Base-by-base conservation (phyloP, 2,797 vertebrate species). In the Chelon auratus region DNA sequence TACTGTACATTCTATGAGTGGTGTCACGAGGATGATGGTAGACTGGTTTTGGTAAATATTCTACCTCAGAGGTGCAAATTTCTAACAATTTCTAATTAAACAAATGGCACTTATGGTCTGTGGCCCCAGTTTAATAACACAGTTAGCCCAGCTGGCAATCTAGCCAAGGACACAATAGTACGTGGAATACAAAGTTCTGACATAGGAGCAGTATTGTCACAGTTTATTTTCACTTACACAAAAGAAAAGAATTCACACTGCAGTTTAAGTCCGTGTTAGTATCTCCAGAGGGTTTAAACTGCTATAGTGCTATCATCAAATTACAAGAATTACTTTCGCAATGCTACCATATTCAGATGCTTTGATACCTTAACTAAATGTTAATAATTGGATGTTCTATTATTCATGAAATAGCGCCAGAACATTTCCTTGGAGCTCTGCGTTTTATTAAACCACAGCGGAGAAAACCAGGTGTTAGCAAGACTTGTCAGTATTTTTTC, bases 401-500 rank as follows among this genome's bases (percentile, higher is more conserved):
- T 91, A 92, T 93, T 92, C 76, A 93, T 85, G 30, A 33, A 76
- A 82, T 36, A 72, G 75, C 64, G 30, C 30, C 8, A 62, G 73
- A 85, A 62, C 65, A 87, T 88, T 87, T 89, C 70, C 85, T 90
- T 80, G 57, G 83, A 89, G 62, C 76, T 68, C 77, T 68, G 62
- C 62, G 70, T 89, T 91, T 88, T 65, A 84, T 87, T 80, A 86
- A 89, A 89, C 76, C 72, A 89, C 87, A 89, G 86, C 82, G 70
- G 74, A 72, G 80, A 68, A 20, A 65, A 77, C 30, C n/a, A 68
- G 33, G 59, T 59, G 72, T 79, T 78, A 55, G 75, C 66, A 80
- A 89, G 83, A 89, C 88, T 75, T 87, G 82, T 90, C 86, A 89
- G 87, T 91, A 89, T 92, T 90, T 91, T 81, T 91, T 87, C 85